phyloP scores from a whole-genome alignment of 2,797 vertebrate species.

The Podarcis siculus region DNA sequence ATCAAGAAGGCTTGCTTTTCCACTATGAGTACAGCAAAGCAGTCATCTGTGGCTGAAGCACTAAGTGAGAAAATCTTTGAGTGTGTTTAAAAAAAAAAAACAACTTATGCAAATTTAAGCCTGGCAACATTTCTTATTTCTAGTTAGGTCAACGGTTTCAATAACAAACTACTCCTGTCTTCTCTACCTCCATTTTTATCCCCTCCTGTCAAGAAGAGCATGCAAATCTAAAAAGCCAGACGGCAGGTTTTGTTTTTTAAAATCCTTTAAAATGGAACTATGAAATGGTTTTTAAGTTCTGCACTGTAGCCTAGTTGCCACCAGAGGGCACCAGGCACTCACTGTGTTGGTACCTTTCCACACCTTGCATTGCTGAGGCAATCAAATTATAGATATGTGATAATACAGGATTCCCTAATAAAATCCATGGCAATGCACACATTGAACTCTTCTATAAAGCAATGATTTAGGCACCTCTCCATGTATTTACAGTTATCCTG shows the following conservation, averaged over 20 bases:
- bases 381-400: background rate
- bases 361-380: background rate
- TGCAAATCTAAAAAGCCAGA: fast-evolving
- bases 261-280: fast-evolving
- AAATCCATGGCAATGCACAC: fast-evolving
- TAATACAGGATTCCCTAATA: background rate
- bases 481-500: fast-evolving
- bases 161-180: fast-evolving
- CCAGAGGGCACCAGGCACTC: slow-evolving; percentile 58
- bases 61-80: background rate
- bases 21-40: background rate
- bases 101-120: background rate
- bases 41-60: background rate
- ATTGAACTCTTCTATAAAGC: background rate
- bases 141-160: background rate
- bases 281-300: fast-evolving
- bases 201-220: fast-evolving
- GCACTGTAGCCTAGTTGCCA: background rate
- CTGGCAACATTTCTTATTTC: fast-evolving
- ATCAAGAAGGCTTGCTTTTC: fast-evolving
- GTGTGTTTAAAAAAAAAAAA: background rate
- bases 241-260: fast-evolving
- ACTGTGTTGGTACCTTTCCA: background rate
- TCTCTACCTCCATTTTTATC: fast-evolving
- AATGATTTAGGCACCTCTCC: fast-evolving